Base-by-base conservation (phyloP, 2,113 vertebrate genomes). In the Hypanus sabinus region DNA sequence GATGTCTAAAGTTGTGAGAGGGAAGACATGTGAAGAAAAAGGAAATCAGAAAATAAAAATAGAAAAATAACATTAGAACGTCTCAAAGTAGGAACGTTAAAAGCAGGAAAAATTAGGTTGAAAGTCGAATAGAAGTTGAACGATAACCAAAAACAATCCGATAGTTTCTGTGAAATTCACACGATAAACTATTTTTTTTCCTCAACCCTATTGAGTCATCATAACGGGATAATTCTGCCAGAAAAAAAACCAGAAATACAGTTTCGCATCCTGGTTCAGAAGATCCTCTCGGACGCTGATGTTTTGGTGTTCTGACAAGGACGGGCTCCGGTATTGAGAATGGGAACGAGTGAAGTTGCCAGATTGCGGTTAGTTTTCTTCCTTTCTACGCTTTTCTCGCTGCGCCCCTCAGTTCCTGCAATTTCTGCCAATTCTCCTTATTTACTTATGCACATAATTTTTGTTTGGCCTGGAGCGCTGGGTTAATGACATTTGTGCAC, bases 61-160 rank as follows among this genome's bases (percentile, higher is more conserved):
- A 55, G 91, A 24, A 33, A 55, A 27, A 93, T 73, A 55, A 75
- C 5, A 27, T 81, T 6, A 46, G 62, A 70, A 18, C 20, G 38
- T 20, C 33, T 27, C 33, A 16, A 68, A 68, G 87, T 68, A 90
- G 38, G 22, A 73, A 73, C 38, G 0, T 9, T 10, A 46, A 55
- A 75, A 93, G 62, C 57, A 90, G 90, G 22, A 33, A 93, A 73
- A 73, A 5, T 73, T 33, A 93, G 91, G 68, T 33, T 90, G 91
- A 30, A 93, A 73, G 91, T 73, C 46, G 91, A 73, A 73, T 46
- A 12, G 9, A 55, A 73, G 70, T 73, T 22, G 55, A 55, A 46
- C n/a, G 91, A 30, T 30, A 46, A 93, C 5, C 33, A 73, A 22
- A 60, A 71, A 38, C 91, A 93, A 12, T 38, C 9, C 71, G 33